Base-by-base conservation (phyloP, 2,113 vertebrate genomes). In the Platichthys flesus region DNA sequence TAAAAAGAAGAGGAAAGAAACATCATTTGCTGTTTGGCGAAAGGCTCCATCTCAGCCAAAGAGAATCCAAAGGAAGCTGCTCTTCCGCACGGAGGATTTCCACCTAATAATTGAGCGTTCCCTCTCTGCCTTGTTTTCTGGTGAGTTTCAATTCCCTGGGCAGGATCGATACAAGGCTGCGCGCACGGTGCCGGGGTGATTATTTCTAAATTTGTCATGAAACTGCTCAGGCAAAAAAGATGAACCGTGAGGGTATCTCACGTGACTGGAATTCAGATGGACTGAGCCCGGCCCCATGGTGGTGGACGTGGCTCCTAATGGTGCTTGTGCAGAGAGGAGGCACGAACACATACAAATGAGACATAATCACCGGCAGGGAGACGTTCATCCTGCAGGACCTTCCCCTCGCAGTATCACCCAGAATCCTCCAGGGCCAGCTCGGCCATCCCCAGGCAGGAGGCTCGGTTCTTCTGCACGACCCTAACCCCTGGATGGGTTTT, bases 191-290 rank as follows among this genome's bases (percentile, higher is more conserved):
- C 88, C 37, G 67, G 55, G 85, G 89, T 90, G 88, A 92, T 93
- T 92, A 92, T 91, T 92, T 85, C 84, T 91, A 83, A 81, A 87
- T 92, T 85, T 91, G 90, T 90, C 91, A 89, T 64, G 78, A 91
- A 90, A 78, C 89, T 84, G 84, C 78, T 91, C 85, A 89, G 81
- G 88, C 90, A 88, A 83, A 89, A 90, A 91, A 23, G 85, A 89
- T 80, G 78, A 89, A 89, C 88, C 89, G 85, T 40, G 58, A 83
- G 87, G 89, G 83, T 83, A 85, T 85, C 85, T 86, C 88, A 76
- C 88, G 74, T 74, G 80, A 69, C 79, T 83, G 74, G 80, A 84
- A 84, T 90, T 85, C 88, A 80, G 85, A 85, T 83, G 74, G 82
- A 84, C 84, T 56, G 69, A 78, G 74, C 64, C 26, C 6, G 68